Conservation (phyloP, 2,888 invertebrate species). For the Gnatocerus cornutus region DNA sequence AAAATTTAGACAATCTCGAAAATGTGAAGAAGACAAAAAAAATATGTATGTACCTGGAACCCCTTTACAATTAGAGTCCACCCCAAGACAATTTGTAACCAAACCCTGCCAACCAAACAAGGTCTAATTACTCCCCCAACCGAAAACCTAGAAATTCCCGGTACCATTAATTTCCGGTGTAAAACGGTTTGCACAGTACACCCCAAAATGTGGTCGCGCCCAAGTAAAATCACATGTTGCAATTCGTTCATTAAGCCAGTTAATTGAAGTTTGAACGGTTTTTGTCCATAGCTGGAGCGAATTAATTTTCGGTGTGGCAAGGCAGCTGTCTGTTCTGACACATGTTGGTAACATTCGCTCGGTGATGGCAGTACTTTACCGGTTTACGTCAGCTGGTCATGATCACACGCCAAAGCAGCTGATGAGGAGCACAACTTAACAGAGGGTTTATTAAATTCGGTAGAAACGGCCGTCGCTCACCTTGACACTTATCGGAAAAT, state of each 20-base stretch:
- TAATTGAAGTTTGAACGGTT: slow-evolving; percentile 23
- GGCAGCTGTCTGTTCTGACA: slow-evolving; percentile 38
- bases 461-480: slow-evolving; percentile 28
- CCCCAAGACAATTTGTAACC: too few relatives aligned
- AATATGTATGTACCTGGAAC: too few relatives aligned
- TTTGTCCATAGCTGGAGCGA: slow-evolving; percentile 16
- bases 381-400: slow-evolving; percentile 45
- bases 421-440: slow-evolving; percentile 44
- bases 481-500: slow-evolving; percentile 42
- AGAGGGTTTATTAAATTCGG: slow-evolving; percentile 41
- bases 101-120: too few relatives aligned
- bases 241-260: slow-evolving; percentile 19
- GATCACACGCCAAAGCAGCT: slow-evolving; percentile 46
- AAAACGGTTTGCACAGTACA: neutral
- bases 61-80: too few relatives aligned
- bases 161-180: neutral
- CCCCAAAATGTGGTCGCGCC: neutral
- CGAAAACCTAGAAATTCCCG: too few relatives aligned
- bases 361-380: slow-evolving; percentile 42
- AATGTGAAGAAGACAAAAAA: too few relatives aligned
- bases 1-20: too few relatives aligned
- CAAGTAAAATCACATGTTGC: slow-evolving; percentile 5
- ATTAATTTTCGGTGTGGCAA: slow-evolving; percentile 37
- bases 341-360: slow-evolving; percentile 41
- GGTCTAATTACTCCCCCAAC: too few relatives aligned